A percentile compares a stretch with the other conserved stretches of the same genome.
Conservation (phyloP, 1,140 invertebrate species). For the Drosophila insularis region DNA sequence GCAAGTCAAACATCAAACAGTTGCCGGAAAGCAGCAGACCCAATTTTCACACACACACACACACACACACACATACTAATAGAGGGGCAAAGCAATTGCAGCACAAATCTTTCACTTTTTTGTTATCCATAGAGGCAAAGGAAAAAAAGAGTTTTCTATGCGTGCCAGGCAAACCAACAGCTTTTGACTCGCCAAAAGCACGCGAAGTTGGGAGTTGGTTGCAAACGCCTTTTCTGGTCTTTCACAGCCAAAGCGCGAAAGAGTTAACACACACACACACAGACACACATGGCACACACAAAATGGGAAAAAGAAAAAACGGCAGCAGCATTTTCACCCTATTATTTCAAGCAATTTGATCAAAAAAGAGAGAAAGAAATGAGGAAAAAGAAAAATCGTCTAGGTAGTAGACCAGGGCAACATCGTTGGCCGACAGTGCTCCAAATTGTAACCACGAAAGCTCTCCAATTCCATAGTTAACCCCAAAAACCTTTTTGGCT, state of each 20-base stretch:
- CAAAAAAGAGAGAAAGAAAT: conserved; percentile 46
- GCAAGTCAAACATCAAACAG: conserved; percentile 59
- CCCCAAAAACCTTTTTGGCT: conserved; percentile 7
- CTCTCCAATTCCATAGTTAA: conserved; percentile 37
- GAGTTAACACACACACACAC: conserved; percentile 64
- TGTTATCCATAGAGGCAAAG: conserved; percentile 32
- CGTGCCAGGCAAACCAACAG: conserved; percentile 65
- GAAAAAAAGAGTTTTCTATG: conserved; percentile 45
- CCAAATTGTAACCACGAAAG: conserved; percentile 72
- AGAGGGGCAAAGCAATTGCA: conserved; percentile 39
- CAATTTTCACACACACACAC: conserved; percentile 57
- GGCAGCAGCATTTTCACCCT: conserved; percentile 73
- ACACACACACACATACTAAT: conserved; percentile 34
- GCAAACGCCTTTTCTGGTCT: conserved; percentile 69
- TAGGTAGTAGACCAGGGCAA: conserved; percentile 55
- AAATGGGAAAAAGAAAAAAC: conserved; percentile 25
- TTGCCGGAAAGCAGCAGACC: conserved; percentile 35
- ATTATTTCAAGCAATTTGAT: conserved; percentile 80
- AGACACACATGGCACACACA: conserved; percentile 28
- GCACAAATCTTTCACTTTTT: conserved; percentile 74
- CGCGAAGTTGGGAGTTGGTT: conserved; percentile 29
- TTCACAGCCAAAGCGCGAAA: conserved; percentile 73
- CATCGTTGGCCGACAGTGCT: conserved; percentile 48
- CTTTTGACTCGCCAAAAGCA: conserved; percentile 41
- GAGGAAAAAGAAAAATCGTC: conserved; percentile 1